Conservation (phyloP, 1,140 invertebrate species). For the Achatina immaculata region DNA sequence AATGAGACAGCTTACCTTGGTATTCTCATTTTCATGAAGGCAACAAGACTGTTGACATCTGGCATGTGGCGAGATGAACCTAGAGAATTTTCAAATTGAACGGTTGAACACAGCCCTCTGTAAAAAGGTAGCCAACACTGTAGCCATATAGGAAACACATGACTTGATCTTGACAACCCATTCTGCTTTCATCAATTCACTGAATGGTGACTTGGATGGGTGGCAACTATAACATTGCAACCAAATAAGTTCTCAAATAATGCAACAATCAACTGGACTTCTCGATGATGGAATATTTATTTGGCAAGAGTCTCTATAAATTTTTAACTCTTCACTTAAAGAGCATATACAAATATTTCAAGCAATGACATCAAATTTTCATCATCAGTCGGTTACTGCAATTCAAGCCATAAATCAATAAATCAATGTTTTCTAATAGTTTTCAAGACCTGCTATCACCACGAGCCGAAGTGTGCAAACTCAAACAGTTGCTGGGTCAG, state of each 20-base stretch:
- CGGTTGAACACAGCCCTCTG: background rate
- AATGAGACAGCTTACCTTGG: background rate
- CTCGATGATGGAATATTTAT: no score
- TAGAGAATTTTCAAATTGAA: background rate
- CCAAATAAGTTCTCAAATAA: background rate
- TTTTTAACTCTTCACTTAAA: no score
- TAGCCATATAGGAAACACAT: background rate
- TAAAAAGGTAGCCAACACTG: background rate
- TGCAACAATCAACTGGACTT: background rate
- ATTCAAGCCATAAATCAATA: no score
- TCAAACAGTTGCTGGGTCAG: no score
- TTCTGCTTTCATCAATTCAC: background rate
- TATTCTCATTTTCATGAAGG: background rate
- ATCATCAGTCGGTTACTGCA: no score
- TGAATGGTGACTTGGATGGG: constrained; percentile 1
- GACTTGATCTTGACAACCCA: background rate
- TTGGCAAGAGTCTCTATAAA: no score
- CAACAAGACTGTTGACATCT: background rate
- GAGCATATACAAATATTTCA: no score
- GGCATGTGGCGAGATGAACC: background rate
- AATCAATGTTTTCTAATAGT: no score
- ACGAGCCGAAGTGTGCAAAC: no score
- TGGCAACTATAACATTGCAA: background rate
- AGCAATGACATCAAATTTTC: no score
- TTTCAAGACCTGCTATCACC: no score